Conservation (phyloP, 2,113 vertebrate species). For the Stictonetta naevosa region DNA sequence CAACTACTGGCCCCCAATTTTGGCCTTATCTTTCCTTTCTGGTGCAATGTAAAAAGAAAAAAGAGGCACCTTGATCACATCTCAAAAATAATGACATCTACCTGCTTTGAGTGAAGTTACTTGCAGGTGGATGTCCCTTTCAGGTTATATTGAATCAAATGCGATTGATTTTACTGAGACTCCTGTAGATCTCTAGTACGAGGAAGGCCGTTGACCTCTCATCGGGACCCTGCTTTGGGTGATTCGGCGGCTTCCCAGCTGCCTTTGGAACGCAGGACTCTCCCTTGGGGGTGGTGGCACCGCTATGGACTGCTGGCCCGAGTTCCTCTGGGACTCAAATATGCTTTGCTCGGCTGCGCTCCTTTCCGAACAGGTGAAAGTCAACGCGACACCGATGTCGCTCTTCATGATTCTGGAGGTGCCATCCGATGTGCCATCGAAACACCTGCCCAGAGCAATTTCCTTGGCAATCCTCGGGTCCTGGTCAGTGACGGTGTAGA, state of each 20-base stretch:
- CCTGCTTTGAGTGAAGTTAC: neutral
- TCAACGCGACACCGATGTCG: conserved; percentile 86
- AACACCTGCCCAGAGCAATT: conserved; percentile 94
- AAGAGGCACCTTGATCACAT: neutral
- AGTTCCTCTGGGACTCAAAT: conserved; percentile 86
- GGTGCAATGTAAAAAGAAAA: neutral
- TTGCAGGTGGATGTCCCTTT: conserved; percentile 3
- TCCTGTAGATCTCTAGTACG: conserved; percentile 12
- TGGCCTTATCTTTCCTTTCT: neutral
- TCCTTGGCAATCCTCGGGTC: conserved; percentile 94
- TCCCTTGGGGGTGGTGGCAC: conserved; percentile 58
- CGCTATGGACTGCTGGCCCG: conserved; percentile 63
- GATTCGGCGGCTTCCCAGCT: conserved; percentile 59
- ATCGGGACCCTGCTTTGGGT: neutral
- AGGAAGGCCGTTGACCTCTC: conserved; percentile 17
- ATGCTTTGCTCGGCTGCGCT: conserved; percentile 83
- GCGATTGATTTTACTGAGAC: neutral
- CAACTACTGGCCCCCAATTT: neutral
- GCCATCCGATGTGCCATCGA: conserved; percentile 92
- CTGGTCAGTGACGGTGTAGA: conserved; percentile 97
- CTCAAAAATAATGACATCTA: conserved; percentile 1
- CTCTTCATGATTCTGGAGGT: conserved; percentile 94
- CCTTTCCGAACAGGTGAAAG: conserved; percentile 88
- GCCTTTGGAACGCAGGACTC: conserved; percentile 60
- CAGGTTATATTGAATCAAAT: neutral